Base-by-base conservation (phyloP, 1,140 invertebrate genomes). In the Cherax destructor region DNA sequence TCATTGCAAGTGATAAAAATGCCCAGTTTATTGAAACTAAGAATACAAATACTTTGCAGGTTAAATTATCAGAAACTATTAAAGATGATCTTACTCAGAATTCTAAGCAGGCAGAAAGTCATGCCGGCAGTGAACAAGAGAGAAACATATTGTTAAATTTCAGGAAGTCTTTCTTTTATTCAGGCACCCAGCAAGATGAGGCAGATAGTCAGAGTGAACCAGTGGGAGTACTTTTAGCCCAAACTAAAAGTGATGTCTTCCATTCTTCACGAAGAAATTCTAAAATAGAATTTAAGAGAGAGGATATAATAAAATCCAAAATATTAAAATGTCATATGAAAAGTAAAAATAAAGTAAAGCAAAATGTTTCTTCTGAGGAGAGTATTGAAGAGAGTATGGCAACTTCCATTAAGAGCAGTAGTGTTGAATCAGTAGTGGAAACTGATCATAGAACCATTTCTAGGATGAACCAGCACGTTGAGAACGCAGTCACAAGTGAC, bases 171-270 rank as follows among this genome's bases (percentile, higher is more conserved):
- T 56, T 76, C 1, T 77, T 86, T 86, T 50, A 74, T 30, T 86
- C 72, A 10, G 72, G 47, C 4, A 61, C 10, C 7, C 18, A 86
- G 41, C 24, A 69, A n/a, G 61, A 61, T 41, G 80, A 84, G 7
- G 47, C 56, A 1, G 72, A 78, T 16, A 30, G n/a, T 61, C 30
- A 41, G 30, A 18, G 61, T 16, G 0, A 77, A 77, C 74, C 85
- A 52, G 76, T 87, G 16, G 77, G 85, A 87, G 56, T 87, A 65
- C 85, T 87, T 41, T 78, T 87, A 61, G 49, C 85, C 6, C 85
- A 87, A 79, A 30, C 76, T 56, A 24, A 50, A 47, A 61, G 24
- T 9, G 47, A 87, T 61, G 56, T 87, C 24, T 87, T 87, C 61
- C 85, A 79, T 47, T 87, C 85, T 16, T 47, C 74, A 30, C 72